Conservation (phyloP, 2,888 invertebrate genomes). For the Sminthurides aquaticus region DNA sequence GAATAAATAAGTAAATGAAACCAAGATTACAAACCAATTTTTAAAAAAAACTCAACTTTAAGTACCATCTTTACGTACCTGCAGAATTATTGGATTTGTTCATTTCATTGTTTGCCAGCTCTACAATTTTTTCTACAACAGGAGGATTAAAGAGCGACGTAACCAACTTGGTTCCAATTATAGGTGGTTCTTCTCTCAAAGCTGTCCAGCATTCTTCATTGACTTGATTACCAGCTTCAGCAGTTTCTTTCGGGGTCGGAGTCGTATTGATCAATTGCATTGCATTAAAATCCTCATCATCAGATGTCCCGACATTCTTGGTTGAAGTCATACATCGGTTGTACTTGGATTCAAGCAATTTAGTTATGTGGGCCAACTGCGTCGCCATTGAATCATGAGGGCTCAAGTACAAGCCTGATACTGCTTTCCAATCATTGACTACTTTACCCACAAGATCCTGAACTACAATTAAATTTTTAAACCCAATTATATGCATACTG, state of each 20-base stretch:
- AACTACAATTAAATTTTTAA: slow-evolving; percentile 17
- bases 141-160: slow-evolving; percentile 9
- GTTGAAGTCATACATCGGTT: background rate
- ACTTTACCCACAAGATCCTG: slow-evolving; percentile 18
- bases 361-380: slow-evolving; percentile 19
- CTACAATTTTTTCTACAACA: slow-evolving; percentile 14
- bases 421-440: slow-evolving; percentile 19
- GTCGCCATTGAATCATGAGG: slow-evolving; percentile 23
- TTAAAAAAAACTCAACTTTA: background rate
- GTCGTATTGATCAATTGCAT: background rate
- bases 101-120: slow-evolving; percentile 17
- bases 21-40: too few relatives aligned
- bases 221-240: slow-evolving; percentile 17
- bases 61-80: slow-evolving; percentile 8
- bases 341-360: slow-evolving; percentile 18
- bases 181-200: background rate
- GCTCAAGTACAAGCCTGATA: slow-evolving; percentile 17
- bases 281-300: slow-evolving; percentile 1
- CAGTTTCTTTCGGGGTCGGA: background rate
- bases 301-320: slow-evolving; percentile 12
- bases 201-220: background rate
- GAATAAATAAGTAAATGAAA: too few relatives aligned
- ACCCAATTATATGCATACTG: background rate
- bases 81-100: slow-evolving; percentile 4
- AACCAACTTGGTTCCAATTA: slow-evolving; percentile 1